A percentile compares a stretch with the other conserved stretches of the same genome.
Conservation (phyloP, 2,113 vertebrate genomes). For the Cyprinodon brontotheroides region DNA sequence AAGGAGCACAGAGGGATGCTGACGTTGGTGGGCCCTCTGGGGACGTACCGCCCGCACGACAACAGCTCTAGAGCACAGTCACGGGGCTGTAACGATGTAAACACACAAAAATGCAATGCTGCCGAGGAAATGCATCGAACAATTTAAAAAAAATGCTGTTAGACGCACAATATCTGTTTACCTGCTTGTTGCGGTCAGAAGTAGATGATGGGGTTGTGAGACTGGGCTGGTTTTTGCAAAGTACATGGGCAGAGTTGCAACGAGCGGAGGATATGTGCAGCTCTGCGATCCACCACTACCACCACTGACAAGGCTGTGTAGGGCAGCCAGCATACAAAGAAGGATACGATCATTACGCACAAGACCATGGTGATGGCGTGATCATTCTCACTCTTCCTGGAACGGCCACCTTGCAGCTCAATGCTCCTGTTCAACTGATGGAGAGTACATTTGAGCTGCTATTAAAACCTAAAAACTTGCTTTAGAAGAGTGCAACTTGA, state of each 20-base stretch:
- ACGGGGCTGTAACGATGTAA: conserved; percentile 26
- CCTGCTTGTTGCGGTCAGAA: conserved; percentile 81
- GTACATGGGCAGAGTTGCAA: conserved; percentile 80
- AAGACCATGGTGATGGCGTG: conserved; percentile 75
- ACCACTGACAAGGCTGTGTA: conserved; percentile 75
- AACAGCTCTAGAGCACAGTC: conserved; percentile 70
- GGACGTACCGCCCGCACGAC: conserved; percentile 66
- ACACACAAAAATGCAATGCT: too few species aligned
- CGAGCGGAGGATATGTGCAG: conserved; percentile 75
- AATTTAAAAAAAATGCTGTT: neutral
- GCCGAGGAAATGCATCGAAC: neutral
- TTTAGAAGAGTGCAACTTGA: conserved; percentile 17
- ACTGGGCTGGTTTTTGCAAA: conserved; percentile 81
- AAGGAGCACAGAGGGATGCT: conserved; percentile 53
- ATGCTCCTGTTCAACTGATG: conserved; percentile 77
- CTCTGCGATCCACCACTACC: conserved; percentile 72
- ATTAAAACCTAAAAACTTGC: conserved; percentile 20
- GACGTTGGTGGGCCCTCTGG: conserved; percentile 23
- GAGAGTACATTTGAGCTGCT: conserved; percentile 12
- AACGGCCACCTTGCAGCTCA: conserved; percentile 74
- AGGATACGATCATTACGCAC: conserved; percentile 74
- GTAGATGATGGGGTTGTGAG: conserved; percentile 82
- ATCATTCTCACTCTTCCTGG: conserved; percentile 71
- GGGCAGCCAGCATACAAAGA: conserved; percentile 81
- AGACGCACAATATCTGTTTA: conserved; percentile 20